phyloP scores from a whole-genome alignment of 1,140 invertebrate genomes.

The Carcinoscorpius rotundicauda region DNA sequence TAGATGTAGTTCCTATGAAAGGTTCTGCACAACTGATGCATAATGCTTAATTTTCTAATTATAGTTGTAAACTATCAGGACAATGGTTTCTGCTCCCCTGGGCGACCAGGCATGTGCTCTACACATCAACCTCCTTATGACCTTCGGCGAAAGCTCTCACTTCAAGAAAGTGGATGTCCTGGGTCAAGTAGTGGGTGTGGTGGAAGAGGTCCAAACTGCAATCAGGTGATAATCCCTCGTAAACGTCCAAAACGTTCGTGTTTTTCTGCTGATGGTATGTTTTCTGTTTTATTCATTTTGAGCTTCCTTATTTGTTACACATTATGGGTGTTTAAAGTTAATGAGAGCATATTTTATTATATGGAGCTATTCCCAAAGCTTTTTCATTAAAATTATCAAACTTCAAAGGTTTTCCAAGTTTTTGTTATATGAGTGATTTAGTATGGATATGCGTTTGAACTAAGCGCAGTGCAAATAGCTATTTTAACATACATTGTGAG shows the following conservation, averaged over 20 bases:
- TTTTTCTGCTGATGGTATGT: conserved; percentile 18
- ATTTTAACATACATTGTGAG: no score
- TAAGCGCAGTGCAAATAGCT: no score
- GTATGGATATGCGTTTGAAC: not conserved
- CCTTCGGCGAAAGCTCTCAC: conserved; percentile 20
- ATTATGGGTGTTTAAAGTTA: not conserved
- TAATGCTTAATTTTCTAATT: no score
- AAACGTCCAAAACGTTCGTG: conserved; percentile 17
- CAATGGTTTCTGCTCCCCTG: no score
- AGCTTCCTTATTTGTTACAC: not conserved
- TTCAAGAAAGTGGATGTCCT: conserved; percentile 12
- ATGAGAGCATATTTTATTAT: conserved; percentile 3
- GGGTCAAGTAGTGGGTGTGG: conserved; percentile 8
- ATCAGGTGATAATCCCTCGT: conserved; percentile 10
- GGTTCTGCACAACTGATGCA: no score
- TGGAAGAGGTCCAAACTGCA: conserved; percentile 5
- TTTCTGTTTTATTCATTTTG: not conserved
- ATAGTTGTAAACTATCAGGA: no score
- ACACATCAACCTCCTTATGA: conserved; percentile 23
- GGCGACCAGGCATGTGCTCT: not conserved
- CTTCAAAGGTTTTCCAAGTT: not conserved
- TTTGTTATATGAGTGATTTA: conserved; percentile 2
- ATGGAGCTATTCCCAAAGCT: not conserved
- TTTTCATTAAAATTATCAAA: not conserved
- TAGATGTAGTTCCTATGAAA: no score